Evolutionary conservation across 2,888 invertebrate genomes (phyloP).

Genomic region (Eulithis prunata): DNA sequence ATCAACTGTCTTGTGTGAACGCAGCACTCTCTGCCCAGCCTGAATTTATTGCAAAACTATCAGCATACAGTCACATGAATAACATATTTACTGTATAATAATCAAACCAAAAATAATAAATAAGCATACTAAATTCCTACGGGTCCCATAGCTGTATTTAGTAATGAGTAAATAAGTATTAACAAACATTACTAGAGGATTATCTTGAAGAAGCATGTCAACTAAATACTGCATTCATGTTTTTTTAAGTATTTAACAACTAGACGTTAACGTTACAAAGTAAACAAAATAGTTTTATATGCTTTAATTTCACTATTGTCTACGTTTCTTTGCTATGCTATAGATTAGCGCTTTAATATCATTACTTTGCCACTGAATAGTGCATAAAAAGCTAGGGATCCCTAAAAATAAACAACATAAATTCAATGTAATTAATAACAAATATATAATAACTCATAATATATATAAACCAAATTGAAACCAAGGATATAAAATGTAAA

Average conservation of each 20-base stretch:
- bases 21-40: slow-evolving; percentile 80
- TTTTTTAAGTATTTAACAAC: background rate
- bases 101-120: slow-evolving; percentile 37
- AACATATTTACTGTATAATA: slow-evolving; percentile 25
- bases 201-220: slow-evolving; percentile 3
- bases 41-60: slow-evolving; percentile 51
- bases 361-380: slow-evolving; percentile 10
- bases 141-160: slow-evolving; percentile 36
- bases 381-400: slow-evolving; percentile 28
- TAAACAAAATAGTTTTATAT: slow-evolving; percentile 6
- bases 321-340: slow-evolving; percentile 6
- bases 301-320: slow-evolving; percentile 1
- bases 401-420: slow-evolving; percentile 26
- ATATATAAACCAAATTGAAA: slow-evolving; percentile 37
- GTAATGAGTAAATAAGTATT: slow-evolving; percentile 2
- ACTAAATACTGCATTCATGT: slow-evolving; percentile 1
- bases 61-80: slow-evolving; percentile 10
- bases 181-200: background rate
- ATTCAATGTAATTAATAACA: slow-evolving; percentile 25
- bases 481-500: slow-evolving; percentile 16
- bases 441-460: slow-evolving; percentile 33
- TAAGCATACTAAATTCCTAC: slow-evolving; percentile 39
- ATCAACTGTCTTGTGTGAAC: slow-evolving; percentile 85
- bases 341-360: slow-evolving; percentile 12
- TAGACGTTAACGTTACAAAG: background rate